Evolutionary conservation across 2,888 invertebrate genomes (phyloP).

Genomic region (Argyra leucocephala): DNA sequence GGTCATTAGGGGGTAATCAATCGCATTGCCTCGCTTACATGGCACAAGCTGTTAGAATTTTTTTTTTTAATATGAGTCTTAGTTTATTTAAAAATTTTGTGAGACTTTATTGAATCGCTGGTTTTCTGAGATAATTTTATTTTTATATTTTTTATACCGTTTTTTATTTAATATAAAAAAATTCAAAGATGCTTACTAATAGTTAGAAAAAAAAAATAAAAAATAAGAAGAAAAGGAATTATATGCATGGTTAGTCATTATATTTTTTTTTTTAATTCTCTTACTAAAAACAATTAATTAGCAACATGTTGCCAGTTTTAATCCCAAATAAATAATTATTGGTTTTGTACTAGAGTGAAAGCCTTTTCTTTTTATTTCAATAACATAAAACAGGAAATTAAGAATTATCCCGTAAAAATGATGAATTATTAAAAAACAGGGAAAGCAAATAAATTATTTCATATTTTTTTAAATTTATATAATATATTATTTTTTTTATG

Average conservation of each 20-base stretch:
- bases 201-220: background rate
- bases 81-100: no score
- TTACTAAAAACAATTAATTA: background rate
- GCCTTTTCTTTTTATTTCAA: background rate
- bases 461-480: no score
- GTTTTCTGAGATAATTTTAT: background rate
- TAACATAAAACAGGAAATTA: background rate
- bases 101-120: no score
- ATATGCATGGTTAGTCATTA: background rate
- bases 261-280: background rate
- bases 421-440: background rate
- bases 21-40: no score
- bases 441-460: no score
- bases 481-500: no score
- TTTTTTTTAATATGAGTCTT: no score
- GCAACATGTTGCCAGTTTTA: slow-evolving; percentile 3
- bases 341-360: background rate
- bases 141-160: background rate
- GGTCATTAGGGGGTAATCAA: no score
- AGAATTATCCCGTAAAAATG: background rate
- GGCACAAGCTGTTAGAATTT: no score
- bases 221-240: background rate
- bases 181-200: no score
- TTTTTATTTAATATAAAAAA: background rate
- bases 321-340: background rate